phyloP scores from a whole-genome alignment of 2,113 vertebrate genomes.

The Centropus bengalensis region DNA sequence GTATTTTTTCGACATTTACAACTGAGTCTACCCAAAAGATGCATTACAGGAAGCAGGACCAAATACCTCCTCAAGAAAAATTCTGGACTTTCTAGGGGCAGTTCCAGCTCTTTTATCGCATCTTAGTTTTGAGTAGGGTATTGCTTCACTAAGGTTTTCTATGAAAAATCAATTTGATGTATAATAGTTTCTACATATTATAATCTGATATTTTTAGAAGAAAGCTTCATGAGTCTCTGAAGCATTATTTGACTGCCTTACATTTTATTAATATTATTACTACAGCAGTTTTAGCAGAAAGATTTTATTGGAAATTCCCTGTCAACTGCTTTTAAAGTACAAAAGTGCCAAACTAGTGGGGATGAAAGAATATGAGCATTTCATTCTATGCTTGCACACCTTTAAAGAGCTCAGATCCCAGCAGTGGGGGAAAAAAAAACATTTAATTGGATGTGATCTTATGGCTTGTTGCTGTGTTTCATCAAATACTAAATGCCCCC shows the following conservation, averaged over 20 bases:
- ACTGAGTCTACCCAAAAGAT: background rate
- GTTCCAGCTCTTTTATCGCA: background rate
- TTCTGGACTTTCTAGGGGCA: background rate
- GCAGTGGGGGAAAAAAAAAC: too few relatives aligned
- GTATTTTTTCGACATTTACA: background rate
- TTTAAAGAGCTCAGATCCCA: background rate
- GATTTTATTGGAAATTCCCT: background rate
- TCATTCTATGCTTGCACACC: background rate
- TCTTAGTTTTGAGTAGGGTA: background rate
- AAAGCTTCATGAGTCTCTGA: constrained; percentile 5
- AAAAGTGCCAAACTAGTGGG: background rate
- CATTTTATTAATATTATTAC: background rate
- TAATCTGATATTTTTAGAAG: background rate
- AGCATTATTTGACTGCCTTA: background rate
- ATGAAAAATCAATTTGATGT: constrained; percentile 7
- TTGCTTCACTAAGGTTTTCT: constrained; percentile 11
- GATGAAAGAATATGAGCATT: background rate
- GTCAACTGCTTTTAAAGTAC: background rate
- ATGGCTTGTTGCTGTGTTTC: background rate
- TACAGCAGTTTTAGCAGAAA: background rate
- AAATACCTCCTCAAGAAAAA: background rate
- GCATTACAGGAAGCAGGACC: background rate
- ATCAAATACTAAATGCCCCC: background rate
- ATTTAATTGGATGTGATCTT: background rate
- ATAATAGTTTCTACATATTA: background rate